Percentiles rank a stretch among this genome's conserved stretches.
phyloP scores from a whole-genome alignment of 2,888 invertebrate species.

The Onthophagus sagittarius region DNA sequence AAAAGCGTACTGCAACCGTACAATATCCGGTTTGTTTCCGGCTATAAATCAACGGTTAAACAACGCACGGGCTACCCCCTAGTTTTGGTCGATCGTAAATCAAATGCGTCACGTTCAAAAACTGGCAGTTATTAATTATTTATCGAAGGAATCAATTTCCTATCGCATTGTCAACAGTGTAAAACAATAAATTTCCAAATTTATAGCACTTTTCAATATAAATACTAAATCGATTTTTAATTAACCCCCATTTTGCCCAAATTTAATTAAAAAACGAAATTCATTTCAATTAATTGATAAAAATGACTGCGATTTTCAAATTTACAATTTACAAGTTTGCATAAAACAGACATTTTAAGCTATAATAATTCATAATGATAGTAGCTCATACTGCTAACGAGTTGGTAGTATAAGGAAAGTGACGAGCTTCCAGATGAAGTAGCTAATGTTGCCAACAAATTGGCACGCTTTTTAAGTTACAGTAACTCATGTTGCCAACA shows the following conservation, averaged over 20 bases:
- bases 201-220: neutral
- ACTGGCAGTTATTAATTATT: neutral
- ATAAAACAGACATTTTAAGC: too few relatives aligned
- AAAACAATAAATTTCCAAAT: neutral
- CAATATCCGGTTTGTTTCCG: neutral
- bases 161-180: neutral
- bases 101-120: conserved; percentile 1
- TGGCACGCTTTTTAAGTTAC: too few relatives aligned
- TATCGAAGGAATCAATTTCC: neutral
- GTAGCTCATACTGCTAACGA: too few relatives aligned
- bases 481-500: too few relatives aligned
- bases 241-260: neutral
- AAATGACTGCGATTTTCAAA: too few relatives aligned
- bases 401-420: too few relatives aligned
- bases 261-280: neutral
- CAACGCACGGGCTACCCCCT: neutral
- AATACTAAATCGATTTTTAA: neutral
- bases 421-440: too few relatives aligned
- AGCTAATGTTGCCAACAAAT: too few relatives aligned
- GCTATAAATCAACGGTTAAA: neutral
- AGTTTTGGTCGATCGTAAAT: neutral
- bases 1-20: neutral
- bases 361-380: too few relatives aligned
- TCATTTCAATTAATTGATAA: neutral
- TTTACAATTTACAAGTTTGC: too few relatives aligned